These are phyloP conservation scores for Chelmon rostratus DNA, from an alignment of 2,797 vertebrate genomes.

Conservation along the genomic window DNA sequence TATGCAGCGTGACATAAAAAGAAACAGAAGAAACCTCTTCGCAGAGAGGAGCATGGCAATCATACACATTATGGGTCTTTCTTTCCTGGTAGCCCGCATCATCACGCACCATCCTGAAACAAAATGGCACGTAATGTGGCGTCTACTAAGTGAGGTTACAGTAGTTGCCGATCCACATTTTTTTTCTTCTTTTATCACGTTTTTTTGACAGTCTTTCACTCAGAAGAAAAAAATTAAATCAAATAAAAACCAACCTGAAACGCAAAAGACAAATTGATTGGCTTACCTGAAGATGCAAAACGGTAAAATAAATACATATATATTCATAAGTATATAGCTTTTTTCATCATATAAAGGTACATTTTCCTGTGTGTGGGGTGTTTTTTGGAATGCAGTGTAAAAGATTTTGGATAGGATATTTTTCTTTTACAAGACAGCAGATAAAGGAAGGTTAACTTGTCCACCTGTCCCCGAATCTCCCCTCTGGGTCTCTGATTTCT, in stretches of 20 bases:
- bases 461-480: constrained; percentile 81
- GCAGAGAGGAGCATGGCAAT: constrained; percentile 73
- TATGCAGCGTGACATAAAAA: constrained; percentile 76
- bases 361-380: constrained; percentile 64
- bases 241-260: constrained; percentile 44
- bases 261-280: constrained; percentile 53
- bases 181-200: constrained; percentile 41
- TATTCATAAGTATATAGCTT: constrained; percentile 71
- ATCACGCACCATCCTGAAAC: constrained; percentile 49
- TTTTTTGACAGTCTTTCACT: constrained; percentile 74
- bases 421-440: constrained; percentile 69
- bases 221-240: constrained; percentile 39
- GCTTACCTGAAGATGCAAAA: constrained; percentile 76
- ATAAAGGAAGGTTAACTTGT: constrained; percentile 82
- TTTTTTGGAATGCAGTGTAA: constrained; percentile 74
- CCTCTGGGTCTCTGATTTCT: constrained; percentile 71
- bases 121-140: constrained; percentile 58
- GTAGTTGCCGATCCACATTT: constrained; percentile 74
- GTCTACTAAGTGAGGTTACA: constrained; percentile 82
- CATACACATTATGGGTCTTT: constrained; percentile 62
- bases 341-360: constrained; percentile 74
- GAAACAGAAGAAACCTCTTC: constrained; percentile 53
- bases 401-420: constrained; percentile 57
- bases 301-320: constrained; percentile 80
- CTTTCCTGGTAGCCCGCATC: constrained; percentile 46